Conservation (phyloP, 2,888 invertebrate genomes). For the Nesidiocoris tenuis region DNA sequence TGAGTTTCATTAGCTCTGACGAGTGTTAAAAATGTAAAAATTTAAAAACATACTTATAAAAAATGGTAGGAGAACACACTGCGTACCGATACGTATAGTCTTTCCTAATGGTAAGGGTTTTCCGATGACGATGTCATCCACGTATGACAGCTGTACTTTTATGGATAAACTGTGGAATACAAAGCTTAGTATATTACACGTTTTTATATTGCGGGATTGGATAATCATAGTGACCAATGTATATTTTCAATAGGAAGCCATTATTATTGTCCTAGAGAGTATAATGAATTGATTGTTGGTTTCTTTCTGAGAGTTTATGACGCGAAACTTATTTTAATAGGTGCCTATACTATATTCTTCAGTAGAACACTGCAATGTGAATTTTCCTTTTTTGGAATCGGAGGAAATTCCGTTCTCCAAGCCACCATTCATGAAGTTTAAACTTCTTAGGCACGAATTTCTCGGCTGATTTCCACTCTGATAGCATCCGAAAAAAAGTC, state of each 20-base stretch:
- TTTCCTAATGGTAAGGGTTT: constrained; percentile 35
- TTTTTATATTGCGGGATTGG: constrained; percentile 39
- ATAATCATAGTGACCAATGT: constrained; percentile 36
- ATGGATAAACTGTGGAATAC: constrained; percentile 29
- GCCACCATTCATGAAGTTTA: neutral
- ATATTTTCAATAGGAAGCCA: constrained; percentile 34
- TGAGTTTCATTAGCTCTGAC: constrained; percentile 7
- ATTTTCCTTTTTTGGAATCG: neutral
- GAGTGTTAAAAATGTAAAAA: neutral
- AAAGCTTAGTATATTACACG: constrained; percentile 24
- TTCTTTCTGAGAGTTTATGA: constrained; percentile 6
- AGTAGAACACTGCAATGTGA: neutral
- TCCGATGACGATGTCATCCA: constrained; percentile 9
- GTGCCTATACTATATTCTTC: constrained; percentile 7
- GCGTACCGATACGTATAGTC: constrained; percentile 27
- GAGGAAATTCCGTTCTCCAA: neutral
- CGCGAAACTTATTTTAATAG: constrained; percentile 2
- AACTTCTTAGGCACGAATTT: neutral
- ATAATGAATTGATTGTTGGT: neutral
- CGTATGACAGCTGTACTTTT: constrained; percentile 9
- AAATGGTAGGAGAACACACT: constrained; percentile 1
- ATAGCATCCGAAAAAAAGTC: neutral
- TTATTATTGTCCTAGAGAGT: constrained; percentile 12
- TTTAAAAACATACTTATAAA: constrained; percentile 3
- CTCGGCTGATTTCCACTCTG: neutral